A percentile compares a stretch with the other conserved stretches of the same genome.
phyloP scores from a whole-genome alignment of 23 tunicate genomes.

The Styela clava region DNA sequence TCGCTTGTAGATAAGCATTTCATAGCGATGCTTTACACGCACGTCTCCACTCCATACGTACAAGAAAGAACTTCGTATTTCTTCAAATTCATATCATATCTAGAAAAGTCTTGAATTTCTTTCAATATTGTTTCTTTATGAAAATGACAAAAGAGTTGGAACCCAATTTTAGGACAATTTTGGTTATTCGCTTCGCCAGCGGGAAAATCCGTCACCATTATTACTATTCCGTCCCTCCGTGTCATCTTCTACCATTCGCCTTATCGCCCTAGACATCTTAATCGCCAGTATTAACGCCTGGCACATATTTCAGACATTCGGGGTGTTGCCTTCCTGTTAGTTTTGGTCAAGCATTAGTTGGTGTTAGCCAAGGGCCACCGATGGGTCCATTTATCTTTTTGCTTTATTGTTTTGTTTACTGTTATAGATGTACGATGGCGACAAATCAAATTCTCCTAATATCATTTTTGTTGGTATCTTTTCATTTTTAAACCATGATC shows the following conservation, averaged over 20 bases:
- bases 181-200: neutral
- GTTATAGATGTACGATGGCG: neutral
- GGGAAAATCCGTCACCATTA: neutral
- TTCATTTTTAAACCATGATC: too few relatives aligned
- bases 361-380: too few relatives aligned
- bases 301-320: neutral
- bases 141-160: neutral
- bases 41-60: too few relatives aligned
- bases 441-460: neutral
- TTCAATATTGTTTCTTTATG: neutral
- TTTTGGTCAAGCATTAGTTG: too few relatives aligned
- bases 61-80: too few relatives aligned
- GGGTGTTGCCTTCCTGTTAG: neutral
- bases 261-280: neutral
- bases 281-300: neutral
- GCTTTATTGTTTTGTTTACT: too few relatives aligned
- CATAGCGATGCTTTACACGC: too few relatives aligned
- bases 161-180: neutral
- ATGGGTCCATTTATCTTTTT: too few relatives aligned
- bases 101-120: neutral
- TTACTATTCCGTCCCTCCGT: neutral
- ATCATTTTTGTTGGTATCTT: too few relatives aligned
- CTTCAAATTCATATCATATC: neutral
- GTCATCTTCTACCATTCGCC: neutral
- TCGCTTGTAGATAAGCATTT: too few relatives aligned